Conservation (phyloP, 1,140 invertebrate genomes). For the Drosophila albomicans region DNA sequence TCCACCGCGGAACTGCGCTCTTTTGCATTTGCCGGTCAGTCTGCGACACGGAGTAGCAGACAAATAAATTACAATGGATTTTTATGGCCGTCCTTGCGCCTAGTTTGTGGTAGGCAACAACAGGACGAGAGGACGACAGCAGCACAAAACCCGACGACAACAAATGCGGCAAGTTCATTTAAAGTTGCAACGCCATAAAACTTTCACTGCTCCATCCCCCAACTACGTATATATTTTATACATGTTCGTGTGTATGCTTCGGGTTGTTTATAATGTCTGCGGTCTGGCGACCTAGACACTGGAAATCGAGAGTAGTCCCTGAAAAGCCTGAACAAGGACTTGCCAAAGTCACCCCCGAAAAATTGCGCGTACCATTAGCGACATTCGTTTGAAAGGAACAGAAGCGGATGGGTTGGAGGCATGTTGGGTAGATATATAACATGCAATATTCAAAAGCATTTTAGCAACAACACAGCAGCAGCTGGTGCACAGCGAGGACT, state of each 20-base stretch:
- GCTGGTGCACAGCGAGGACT: slow-evolving; percentile 47
- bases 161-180: slow-evolving; percentile 65
- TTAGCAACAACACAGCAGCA: slow-evolving; percentile 52
- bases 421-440: background rate
- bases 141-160: slow-evolving; percentile 15
- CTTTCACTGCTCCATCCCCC: slow-evolving; percentile 59
- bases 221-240: background rate
- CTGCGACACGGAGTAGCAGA: slow-evolving; percentile 53
- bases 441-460: slow-evolving; percentile 76
- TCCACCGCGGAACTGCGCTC: background rate
- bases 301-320: slow-evolving; percentile 29
- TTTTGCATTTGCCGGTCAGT: background rate
- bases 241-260: background rate
- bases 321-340: background rate
- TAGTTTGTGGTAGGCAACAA: slow-evolving; percentile 69
- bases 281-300: slow-evolving; percentile 75
- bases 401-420: background rate
- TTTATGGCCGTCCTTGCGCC: slow-evolving; percentile 78
- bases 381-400: slow-evolving; percentile 8
- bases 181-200: slow-evolving; percentile 67
- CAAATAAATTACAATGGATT: slow-evolving; percentile 77
- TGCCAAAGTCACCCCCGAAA: slow-evolving; percentile 47
- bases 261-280: slow-evolving; percentile 82
- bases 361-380: slow-evolving; percentile 50
- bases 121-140: slow-evolving; percentile 20